Percentiles rank a stretch among this genome's conserved stretches.
These are phyloP conservation scores for Chinchilla lanigera DNA, from an alignment of 2,113 vertebrate genomes.

Conservation along the genomic window DNA sequence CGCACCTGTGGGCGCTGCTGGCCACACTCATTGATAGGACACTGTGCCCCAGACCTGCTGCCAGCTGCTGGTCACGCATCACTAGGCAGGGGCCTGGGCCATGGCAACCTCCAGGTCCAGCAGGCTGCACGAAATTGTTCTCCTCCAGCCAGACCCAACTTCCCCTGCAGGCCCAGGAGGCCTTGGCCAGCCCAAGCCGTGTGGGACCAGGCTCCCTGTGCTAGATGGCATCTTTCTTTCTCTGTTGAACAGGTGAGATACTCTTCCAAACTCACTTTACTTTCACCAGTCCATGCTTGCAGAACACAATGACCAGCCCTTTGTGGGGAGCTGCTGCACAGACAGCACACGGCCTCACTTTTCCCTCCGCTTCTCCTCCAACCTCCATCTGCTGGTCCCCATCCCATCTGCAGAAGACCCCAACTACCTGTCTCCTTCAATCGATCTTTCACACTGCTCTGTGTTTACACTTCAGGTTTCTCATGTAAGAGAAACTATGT, in stretches of 20 bases:
- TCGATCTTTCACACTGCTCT: not conserved
- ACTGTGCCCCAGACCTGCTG: not conserved
- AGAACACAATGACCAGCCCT: too few relatives aligned
- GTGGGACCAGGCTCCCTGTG: not conserved
- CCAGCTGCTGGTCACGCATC: not conserved
- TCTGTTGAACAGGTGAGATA: not conserved
- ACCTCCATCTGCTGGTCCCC: not conserved
- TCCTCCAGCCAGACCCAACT: not conserved
- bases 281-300: not conserved
- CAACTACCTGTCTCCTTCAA: too few relatives aligned
- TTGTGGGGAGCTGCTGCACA: not conserved
- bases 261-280: not conserved
- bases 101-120: not conserved
- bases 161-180: not conserved
- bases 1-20: fast-evolving
- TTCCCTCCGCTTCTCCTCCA: too few relatives aligned
- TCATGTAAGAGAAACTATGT: not conserved
- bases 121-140: too few relatives aligned
- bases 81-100: fast-evolving
- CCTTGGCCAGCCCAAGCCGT: not conserved
- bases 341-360: not conserved
- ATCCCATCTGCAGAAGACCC: not conserved
- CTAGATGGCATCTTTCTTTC: not conserved
- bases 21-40: not conserved
- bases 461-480: not conserved